Percentiles rank a stretch among this genome's conserved stretches.
Conservation (phyloP, 2,888 invertebrate species). For the Latheticus oryzae region DNA sequence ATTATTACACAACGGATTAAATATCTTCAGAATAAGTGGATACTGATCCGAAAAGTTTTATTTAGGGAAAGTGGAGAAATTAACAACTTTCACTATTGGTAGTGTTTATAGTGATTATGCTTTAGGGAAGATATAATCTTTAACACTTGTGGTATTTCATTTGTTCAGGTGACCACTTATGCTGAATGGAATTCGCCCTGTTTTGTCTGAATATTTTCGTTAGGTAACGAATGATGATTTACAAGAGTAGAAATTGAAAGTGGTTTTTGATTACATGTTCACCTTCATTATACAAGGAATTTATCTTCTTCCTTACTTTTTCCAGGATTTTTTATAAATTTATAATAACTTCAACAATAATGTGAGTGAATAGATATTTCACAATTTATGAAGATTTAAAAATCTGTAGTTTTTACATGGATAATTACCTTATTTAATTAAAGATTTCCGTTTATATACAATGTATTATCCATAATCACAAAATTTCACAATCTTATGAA, state of each 20-base stretch:
- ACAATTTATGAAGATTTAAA: background rate
- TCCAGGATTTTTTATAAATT: too few relatives aligned
- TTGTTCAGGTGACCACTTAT: slow-evolving; percentile 36
- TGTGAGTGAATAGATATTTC: too few relatives aligned
- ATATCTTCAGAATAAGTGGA: slow-evolving; percentile 20
- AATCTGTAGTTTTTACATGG: background rate
- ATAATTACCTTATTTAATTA: slow-evolving; percentile 26
- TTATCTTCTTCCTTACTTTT: slow-evolving; percentile 15
- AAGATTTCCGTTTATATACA: slow-evolving; percentile 26
- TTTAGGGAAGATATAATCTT: slow-evolving; percentile 34
- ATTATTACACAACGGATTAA: slow-evolving; percentile 26
- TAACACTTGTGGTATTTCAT: slow-evolving; percentile 20
- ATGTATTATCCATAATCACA: slow-evolving; percentile 3
- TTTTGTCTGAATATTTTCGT: slow-evolving; percentile 25
- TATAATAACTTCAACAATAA: too few relatives aligned
- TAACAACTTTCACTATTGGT: slow-evolving; percentile 46
- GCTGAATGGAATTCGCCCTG: slow-evolving; percentile 32
- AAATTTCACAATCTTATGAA: slow-evolving; percentile 13
- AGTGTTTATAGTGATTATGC: slow-evolving; percentile 18
- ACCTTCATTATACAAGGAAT: slow-evolving; percentile 36
- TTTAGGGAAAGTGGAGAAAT: slow-evolving; percentile 48
- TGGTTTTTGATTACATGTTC: slow-evolving; percentile 46
- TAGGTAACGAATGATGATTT: slow-evolving; percentile 39
- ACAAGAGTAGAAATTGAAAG: slow-evolving; percentile 47
- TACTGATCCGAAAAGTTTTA: slow-evolving; percentile 43